Percentiles rank a stretch among this genome's conserved stretches.
Evolutionary conservation across 2,888 invertebrate genomes (phyloP).

Genomic region (Molanna angustata): DNA sequence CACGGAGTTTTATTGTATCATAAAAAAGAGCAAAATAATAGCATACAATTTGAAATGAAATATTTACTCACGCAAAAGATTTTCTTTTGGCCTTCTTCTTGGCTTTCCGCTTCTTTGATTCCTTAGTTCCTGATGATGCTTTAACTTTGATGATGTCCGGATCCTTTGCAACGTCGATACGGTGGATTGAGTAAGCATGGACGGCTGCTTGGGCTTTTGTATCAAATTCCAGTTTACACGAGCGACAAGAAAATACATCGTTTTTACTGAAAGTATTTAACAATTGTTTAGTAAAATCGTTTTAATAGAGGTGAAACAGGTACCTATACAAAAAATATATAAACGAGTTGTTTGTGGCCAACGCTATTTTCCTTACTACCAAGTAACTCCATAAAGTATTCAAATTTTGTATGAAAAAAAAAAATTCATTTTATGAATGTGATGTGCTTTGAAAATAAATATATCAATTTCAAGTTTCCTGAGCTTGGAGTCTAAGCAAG

Average conservation of each 20-base stretch:
- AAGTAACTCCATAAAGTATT: too few species aligned
- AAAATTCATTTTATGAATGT: too few species aligned
- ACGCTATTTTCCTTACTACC: too few species aligned
- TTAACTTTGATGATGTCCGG: constrained; percentile 15
- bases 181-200: constrained; percentile 26
- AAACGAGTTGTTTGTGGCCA: too few species aligned
- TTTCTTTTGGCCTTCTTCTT: constrained; percentile 29
- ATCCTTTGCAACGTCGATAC: constrained; percentile 25
- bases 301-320: too few species aligned
- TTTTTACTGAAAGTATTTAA: constrained; percentile 12
- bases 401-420: too few species aligned
- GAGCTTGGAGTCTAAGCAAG: too few species aligned
- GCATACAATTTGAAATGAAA: neutral
- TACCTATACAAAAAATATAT: neutral
- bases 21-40: neutral
- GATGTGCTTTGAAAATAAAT: too few species aligned
- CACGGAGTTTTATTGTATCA: too few species aligned
- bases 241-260: constrained; percentile 22
- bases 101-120: constrained; percentile 14
- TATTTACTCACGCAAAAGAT: constrained; percentile 16
- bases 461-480: too few species aligned
- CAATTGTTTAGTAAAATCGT: too few species aligned
- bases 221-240: constrained; percentile 20
- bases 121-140: neutral
- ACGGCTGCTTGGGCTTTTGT: constrained; percentile 21